Evolutionary conservation across 2,113 vertebrate genomes (phyloP), one percentile per base, ranked within the genome.

Genomic region (Paraplagusia blochii): DNA sequence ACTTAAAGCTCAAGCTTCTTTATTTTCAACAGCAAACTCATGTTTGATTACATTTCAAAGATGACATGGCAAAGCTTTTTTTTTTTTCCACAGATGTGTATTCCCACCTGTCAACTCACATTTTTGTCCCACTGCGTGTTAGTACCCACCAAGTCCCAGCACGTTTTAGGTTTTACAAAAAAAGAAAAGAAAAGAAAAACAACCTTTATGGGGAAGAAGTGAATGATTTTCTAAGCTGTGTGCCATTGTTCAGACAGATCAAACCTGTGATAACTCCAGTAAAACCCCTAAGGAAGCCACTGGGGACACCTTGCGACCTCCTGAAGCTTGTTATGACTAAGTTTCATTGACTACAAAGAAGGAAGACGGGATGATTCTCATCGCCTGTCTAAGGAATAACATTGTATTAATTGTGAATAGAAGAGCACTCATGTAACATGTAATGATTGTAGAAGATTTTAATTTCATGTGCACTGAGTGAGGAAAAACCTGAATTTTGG

Each of bases 291-390:
- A 44, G 57, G 44, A 59, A 69, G 58, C 43, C 49, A 69, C 81
- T 83, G 66, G 82, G 73, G 79, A 77, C 75, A 67, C 62, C 69
- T 72, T 68, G 59, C 63, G 63, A 70, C 61, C 16, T 76, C 44
- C 53, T 29, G 22, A 29, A 29, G 19, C 51, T 80, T 87, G 87
- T 88, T 90, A 83, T 90, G 88, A 85, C 84, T 89, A 69, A 54
- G 46, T 86, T 78, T 82, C 72, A 79, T 76, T 52, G 66, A 63
- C 46, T 79, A 85, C 83, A 82, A 77, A 81, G 53, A 75, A 81
- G 44, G 53, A 79, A 34, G 63, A 74, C 58, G 56, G 58, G 76
- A 81, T 66, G 75, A 83, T 70, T 60, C 22, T 52, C 53, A 9
- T 34, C 14, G 13, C n/a, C 11, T 43, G 54, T 66, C 71, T 70